Evolutionary conservation across 1,140 invertebrate species (phyloP).

Genomic region (Diprion similis): DNA sequence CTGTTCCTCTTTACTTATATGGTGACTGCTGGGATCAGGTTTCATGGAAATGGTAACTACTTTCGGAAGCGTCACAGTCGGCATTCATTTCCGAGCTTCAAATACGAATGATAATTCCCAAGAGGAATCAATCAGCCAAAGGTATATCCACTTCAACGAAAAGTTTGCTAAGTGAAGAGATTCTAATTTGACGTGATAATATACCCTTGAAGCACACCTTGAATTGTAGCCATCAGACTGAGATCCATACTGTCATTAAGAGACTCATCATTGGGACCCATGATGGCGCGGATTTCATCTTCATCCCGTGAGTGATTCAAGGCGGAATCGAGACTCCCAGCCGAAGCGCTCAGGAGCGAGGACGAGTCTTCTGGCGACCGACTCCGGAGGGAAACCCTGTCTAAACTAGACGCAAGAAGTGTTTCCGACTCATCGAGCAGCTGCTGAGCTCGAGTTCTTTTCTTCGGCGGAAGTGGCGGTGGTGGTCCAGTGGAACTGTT

Average conservation of each 20-base stretch:
- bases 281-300: slow-evolving; percentile 69
- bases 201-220: slow-evolving; percentile 40
- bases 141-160: too few species aligned
- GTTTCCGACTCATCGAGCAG: slow-evolving; percentile 61
- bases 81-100: too few species aligned
- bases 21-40: neutral
- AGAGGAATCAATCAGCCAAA: too few species aligned
- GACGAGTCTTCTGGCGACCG: slow-evolving; percentile 73
- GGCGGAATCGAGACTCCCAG: slow-evolving; percentile 84
- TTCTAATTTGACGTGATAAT: neutral
- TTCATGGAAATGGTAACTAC: neutral
- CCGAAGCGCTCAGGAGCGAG: slow-evolving; percentile 74
- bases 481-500: slow-evolving; percentile 60
- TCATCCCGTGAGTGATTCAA: slow-evolving; percentile 83
- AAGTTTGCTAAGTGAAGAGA: too few species aligned
- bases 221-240: slow-evolving; percentile 58
- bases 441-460: slow-evolving; percentile 62
- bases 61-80: neutral
- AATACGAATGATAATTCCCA: too few species aligned
- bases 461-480: slow-evolving; percentile 78
- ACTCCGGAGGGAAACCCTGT: slow-evolving; percentile 68
- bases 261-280: slow-evolving; percentile 65
- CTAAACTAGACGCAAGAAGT: slow-evolving; percentile 64
- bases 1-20: neutral
- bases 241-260: slow-evolving; percentile 60